Evolutionary conservation across 2,113 vertebrate genomes (phyloP).

Genomic region (Chloroceryle aenea): DNA sequence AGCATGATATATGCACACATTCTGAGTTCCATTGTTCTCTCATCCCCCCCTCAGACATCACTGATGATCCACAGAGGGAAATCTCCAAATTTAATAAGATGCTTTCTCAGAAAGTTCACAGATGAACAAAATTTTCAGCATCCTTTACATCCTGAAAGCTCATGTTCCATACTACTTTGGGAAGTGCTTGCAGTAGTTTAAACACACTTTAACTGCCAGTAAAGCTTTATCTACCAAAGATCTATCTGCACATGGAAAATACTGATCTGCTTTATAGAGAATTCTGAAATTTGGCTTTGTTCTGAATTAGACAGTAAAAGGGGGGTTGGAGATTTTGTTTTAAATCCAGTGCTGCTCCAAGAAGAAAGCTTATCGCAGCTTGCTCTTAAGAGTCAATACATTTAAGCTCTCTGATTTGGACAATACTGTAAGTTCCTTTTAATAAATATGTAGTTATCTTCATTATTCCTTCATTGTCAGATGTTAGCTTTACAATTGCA

Average conservation of each 20-base stretch:
- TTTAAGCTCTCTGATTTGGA: neutral
- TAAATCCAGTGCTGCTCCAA: neutral
- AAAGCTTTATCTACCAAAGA: neutral
- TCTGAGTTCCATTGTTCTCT: neutral
- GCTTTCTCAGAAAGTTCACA: neutral
- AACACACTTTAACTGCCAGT: neutral
- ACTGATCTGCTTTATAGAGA: neutral
- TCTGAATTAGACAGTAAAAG: neutral
- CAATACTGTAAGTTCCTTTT: neutral
- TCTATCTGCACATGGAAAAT: neutral
- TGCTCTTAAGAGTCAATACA: neutral
- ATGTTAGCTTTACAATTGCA: neutral
- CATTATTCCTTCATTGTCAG: constrained; percentile 2
- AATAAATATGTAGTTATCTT: neutral
- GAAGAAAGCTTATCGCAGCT: neutral
- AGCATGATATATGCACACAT: constrained; percentile 7
- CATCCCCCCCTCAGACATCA: neutral
- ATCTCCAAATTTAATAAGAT: neutral
- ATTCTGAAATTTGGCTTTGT: neutral
- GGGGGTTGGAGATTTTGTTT: neutral
- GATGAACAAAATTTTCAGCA: neutral
- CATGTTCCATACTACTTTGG: neutral
- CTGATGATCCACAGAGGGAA: neutral
- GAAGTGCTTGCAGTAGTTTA: neutral
- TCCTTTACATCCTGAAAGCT: neutral